A percentile compares a stretch with the other conserved stretches of the same genome.
These are phyloP conservation scores for Tholera decimalis DNA, from an alignment of 2,888 invertebrate genomes.

Conservation along the genomic window DNA sequence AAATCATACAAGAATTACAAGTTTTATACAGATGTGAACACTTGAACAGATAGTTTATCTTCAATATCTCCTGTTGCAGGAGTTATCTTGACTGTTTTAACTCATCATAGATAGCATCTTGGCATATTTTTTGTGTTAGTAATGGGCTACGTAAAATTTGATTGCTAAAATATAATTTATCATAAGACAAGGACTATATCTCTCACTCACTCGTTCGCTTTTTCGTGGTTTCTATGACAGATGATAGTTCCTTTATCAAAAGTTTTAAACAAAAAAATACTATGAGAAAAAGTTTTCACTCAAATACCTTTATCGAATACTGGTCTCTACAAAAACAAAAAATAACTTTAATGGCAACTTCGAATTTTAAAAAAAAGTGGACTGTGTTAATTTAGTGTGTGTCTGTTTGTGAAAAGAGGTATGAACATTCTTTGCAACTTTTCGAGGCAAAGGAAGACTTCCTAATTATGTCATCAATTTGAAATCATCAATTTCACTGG, in stretches of 20 bases:
- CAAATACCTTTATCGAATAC: background rate
- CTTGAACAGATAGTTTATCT: constrained; percentile 25
- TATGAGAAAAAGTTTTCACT: background rate
- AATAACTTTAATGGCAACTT: background rate
- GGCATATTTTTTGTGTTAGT: constrained; percentile 4
- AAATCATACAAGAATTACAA: constrained; percentile 41
- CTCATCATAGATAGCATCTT: constrained; percentile 17
- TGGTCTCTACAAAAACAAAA: background rate
- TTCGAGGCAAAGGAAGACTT: background rate
- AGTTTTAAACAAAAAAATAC: too few species aligned
- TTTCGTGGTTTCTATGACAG: too few species aligned
- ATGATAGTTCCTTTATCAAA: too few species aligned
- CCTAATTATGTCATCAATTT: background rate
- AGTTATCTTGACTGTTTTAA: constrained; percentile 34
- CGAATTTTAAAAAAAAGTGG: background rate
- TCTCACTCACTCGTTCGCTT: too few species aligned
- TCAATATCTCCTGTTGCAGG: constrained; percentile 13
- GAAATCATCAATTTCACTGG: too few species aligned
- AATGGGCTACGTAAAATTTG: background rate
- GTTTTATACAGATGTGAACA: constrained; percentile 11
- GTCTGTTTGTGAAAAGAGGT: background rate
- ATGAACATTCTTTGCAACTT: background rate
- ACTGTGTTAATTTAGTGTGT: background rate
- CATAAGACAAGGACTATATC: too few species aligned
- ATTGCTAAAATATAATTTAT: background rate